phyloP scores from a whole-genome alignment of 2,888 invertebrate species.

The Pardosa pseudoannulata region DNA sequence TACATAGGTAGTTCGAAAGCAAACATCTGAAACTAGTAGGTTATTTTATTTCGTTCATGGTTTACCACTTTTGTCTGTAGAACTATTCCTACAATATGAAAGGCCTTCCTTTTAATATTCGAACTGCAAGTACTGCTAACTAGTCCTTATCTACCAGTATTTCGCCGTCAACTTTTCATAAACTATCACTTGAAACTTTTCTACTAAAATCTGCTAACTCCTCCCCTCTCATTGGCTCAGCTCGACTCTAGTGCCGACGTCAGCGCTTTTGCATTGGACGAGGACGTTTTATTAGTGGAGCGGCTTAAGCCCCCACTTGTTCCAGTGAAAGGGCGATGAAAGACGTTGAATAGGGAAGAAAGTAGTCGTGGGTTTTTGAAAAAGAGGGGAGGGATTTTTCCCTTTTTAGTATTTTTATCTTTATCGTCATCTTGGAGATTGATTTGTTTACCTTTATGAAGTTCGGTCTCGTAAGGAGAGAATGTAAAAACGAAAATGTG shows the following conservation, averaged over 20 bases:
- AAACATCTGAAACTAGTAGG: no score
- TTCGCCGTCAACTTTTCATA: background rate
- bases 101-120: background rate
- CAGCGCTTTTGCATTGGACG: slow-evolving; percentile 55
- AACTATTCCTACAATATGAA: background rate
- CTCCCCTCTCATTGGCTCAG: background rate
- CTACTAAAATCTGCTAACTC: background rate
- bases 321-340: slow-evolving; percentile 39
- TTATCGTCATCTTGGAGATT: background rate
- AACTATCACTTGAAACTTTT: background rate
- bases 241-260: slow-evolving; percentile 18
- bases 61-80: background rate
- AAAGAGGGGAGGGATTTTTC: background rate
- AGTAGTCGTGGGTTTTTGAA: slow-evolving; percentile 7
- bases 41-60: background rate
- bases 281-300: slow-evolving; percentile 49
- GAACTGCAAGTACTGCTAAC: background rate
- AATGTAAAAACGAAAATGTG: background rate
- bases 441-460: slow-evolving; percentile 32
- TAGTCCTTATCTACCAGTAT: background rate
- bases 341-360: background rate
- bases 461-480: background rate
- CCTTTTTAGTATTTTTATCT: slow-evolving; percentile 8
- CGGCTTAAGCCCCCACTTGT: slow-evolving; percentile 57
- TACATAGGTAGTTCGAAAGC: no score